Evolutionary conservation across 1,140 invertebrate species (phyloP).

Genomic region (Drosophila nebulosa): DNA sequence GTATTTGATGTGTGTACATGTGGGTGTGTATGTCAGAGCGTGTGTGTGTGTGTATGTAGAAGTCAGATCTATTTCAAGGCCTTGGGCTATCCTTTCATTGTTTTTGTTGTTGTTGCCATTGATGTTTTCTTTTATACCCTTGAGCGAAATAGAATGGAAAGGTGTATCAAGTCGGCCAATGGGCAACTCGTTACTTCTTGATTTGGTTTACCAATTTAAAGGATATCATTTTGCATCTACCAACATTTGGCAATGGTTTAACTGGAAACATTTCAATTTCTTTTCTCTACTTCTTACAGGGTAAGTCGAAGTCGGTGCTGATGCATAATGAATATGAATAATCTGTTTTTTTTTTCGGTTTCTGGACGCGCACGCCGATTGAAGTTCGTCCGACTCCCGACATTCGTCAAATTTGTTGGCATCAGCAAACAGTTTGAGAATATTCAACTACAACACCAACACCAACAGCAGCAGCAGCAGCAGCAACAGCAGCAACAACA

Average conservation of each 20-base stretch:
- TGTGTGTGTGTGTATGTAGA: slow-evolving; percentile 16
- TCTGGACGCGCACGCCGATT: slow-evolving; percentile 55
- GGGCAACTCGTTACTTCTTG: too few relatives aligned
- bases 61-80: slow-evolving; percentile 69
- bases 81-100: slow-evolving; percentile 59
- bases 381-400: slow-evolving; percentile 74
- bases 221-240: not conserved
- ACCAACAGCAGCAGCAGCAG: slow-evolving; percentile 27
- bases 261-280: slow-evolving; percentile 15
- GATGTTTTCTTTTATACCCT: not conserved
- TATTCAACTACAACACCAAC: slow-evolving; percentile 12
- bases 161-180: not conserved
- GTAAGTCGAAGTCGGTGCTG: not conserved
- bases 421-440: slow-evolving; percentile 72
- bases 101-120: slow-evolving; percentile 50
- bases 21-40: slow-evolving; percentile 16
- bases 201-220: not conserved
- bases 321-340: not conserved
- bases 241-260: not conserved
- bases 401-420: slow-evolving; percentile 79
- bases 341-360: slow-evolving; percentile 29
- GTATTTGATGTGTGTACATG: not conserved
- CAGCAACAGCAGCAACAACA: slow-evolving; percentile 15
- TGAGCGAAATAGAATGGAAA: not conserved
- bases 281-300: slow-evolving; percentile 12